Evolutionary conservation across 2,888 invertebrate species (phyloP).

Genomic region (Protodeltote pygarga): DNA sequence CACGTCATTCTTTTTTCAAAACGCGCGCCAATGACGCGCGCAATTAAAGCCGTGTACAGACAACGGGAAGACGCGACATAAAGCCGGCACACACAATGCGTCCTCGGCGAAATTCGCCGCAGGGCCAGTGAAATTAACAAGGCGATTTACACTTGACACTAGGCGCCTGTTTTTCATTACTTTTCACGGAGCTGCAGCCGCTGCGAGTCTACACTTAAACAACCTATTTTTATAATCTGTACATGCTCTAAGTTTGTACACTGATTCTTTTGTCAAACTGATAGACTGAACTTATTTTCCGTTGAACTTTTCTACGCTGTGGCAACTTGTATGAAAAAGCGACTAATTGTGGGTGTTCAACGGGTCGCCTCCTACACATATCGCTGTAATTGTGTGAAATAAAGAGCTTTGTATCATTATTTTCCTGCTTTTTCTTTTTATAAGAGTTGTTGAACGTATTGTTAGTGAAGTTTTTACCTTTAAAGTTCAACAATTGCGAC

Average conservation of each 20-base stretch:
- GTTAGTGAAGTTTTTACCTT: constrained; percentile 48
- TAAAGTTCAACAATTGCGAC: constrained; percentile 16
- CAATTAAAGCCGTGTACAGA: constrained; percentile 86
- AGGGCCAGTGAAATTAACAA: constrained; percentile 86
- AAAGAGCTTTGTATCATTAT: constrained; percentile 81
- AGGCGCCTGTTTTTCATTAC: constrained; percentile 80
- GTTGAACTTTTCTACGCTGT: constrained; percentile 58
- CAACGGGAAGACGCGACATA: constrained; percentile 86
- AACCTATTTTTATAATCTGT: constrained; percentile 58
- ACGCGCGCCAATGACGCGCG: constrained; percentile 86
- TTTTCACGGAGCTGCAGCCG: constrained; percentile 66
- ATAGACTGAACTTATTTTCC: constrained; percentile 23
- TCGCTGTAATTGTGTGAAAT: constrained; percentile 82
- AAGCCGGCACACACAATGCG: constrained; percentile 85
- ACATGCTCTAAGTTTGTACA: constrained; percentile 48
- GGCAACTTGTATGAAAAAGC: constrained; percentile 51
- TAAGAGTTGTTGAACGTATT: constrained; percentile 47
- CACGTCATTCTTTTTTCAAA: constrained; percentile 87
- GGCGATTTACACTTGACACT: constrained; percentile 87
- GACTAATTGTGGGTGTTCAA: constrained; percentile 61
- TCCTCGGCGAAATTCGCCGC: constrained; percentile 87
- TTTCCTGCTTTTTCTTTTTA: constrained; percentile 63
- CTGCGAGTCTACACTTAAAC: constrained; percentile 58
- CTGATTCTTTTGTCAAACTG: constrained; percentile 37
- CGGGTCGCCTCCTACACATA: constrained; percentile 67